These are phyloP conservation scores for Drosophila fungiperda DNA, from an alignment of 2,888 invertebrate species.

Conservation along the genomic window DNA sequence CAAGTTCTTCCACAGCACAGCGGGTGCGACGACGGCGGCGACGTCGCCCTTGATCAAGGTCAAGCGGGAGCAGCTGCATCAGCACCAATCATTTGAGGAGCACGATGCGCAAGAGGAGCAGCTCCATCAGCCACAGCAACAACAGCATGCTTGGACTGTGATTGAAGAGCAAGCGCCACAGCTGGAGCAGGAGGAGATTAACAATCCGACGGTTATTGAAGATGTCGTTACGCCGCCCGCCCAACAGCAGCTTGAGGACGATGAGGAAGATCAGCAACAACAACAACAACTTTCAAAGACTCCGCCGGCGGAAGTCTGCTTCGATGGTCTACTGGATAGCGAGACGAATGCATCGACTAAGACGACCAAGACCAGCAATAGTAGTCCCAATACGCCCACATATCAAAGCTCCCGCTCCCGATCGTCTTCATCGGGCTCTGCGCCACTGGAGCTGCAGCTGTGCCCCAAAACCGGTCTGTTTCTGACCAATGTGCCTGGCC, in stretches of 20 bases:
- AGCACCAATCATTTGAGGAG: conserved; percentile 38
- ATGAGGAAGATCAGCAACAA: conserved; percentile 14
- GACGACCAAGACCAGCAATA: conserved; percentile 61
- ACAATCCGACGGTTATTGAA: conserved; percentile 53
- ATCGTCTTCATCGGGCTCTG: conserved; percentile 4
- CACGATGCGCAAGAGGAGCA: conserved; percentile 14
- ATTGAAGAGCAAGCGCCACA: conserved; percentile 28
- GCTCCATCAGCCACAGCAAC: conserved; percentile 6
- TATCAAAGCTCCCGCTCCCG: conserved; percentile 57
- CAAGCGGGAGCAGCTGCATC: conserved; percentile 78
- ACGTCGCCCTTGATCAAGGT: conserved; percentile 84
- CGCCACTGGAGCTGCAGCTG: conserved; percentile 75
- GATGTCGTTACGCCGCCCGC: conserved; percentile 58
- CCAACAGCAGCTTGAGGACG: conserved; percentile 16
- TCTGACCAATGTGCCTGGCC: conserved; percentile 58
- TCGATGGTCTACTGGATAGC: conserved; percentile 68
- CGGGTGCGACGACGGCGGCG: conserved; percentile 30
- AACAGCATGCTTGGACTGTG: conserved; percentile 22
- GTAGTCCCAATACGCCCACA: conserved; percentile 65
- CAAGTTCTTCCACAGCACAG: conserved; percentile 82
- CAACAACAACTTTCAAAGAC: neutral
- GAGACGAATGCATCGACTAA: conserved; percentile 69
- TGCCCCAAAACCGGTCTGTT: conserved; percentile 84
- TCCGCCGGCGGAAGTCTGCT: conserved; percentile 40
- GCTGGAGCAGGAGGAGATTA: conserved; percentile 19